Percentiles rank a stretch among this genome's conserved stretches.
Conservation (phyloP, 2,888 invertebrate species). For the Merodon equestris region DNA sequence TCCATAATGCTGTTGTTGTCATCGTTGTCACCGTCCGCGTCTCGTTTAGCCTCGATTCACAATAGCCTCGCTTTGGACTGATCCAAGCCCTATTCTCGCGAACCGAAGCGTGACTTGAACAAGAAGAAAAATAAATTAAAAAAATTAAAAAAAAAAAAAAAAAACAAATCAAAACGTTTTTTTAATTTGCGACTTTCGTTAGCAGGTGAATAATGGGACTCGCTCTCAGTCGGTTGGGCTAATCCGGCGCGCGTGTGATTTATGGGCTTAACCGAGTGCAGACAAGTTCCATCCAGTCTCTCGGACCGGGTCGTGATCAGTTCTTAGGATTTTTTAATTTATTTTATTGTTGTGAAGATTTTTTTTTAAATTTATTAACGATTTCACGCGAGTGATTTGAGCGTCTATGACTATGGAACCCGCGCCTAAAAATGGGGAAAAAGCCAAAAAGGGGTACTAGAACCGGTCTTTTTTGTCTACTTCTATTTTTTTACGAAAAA, state of each 20-base stretch:
- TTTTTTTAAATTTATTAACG: conserved; percentile 14
- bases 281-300: conserved; percentile 9
- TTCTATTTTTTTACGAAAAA: not conserved
- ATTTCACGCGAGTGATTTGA: conserved; percentile 17
- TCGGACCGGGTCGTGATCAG: conserved; percentile 36
- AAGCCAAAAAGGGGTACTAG: conserved; percentile 45
- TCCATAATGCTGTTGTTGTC: conserved; percentile 25
- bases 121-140: conserved; percentile 36
- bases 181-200: conserved; percentile 39
- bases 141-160: conserved; percentile 43
- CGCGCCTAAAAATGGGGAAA: conserved; percentile 39
- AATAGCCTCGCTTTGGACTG: conserved; percentile 1
- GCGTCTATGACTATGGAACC: conserved; percentile 39
- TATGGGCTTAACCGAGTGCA: conserved; percentile 38
- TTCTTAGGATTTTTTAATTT: conserved; percentile 20
- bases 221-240: conserved; percentile 44
- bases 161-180: conserved; percentile 45
- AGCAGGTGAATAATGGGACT: conserved; percentile 52
- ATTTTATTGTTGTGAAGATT: conserved; percentile 23
- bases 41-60: conserved; percentile 36
- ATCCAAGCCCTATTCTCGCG: conserved; percentile 43
- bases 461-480: not conserved
- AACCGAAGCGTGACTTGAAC: conserved; percentile 58
- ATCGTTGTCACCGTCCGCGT: too few relatives aligned
- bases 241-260: conserved; percentile 27